Evolutionary conservation across 2,113 vertebrate species (phyloP).

Genomic region (Phasianus colchicus): DNA sequence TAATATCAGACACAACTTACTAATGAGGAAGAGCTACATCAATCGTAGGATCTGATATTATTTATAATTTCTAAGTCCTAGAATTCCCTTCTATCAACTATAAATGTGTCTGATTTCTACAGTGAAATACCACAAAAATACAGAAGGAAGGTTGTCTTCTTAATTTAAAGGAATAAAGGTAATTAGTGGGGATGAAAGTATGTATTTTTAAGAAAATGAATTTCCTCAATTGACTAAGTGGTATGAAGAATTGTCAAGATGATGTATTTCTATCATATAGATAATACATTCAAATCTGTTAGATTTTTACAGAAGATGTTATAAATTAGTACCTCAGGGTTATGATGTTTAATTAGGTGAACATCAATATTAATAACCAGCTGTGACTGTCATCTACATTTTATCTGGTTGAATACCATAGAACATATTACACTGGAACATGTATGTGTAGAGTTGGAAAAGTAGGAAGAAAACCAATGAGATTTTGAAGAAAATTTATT

Average conservation of each 20-base stretch:
- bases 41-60: constrained; percentile 7
- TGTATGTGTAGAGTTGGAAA: background rate
- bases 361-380: constrained; percentile 58
- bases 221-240: background rate
- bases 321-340: constrained; percentile 8
- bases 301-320: background rate
- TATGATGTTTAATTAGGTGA: constrained; percentile 59
- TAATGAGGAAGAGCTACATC: background rate
- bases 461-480: constrained; percentile 25
- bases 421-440: constrained; percentile 7
- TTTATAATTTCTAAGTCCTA: background rate
- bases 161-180: background rate
- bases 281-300: constrained; percentile 10
- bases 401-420: constrained; percentile 4
- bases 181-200: constrained; percentile 9
- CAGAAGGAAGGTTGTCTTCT: background rate
- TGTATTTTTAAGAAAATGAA: background rate
- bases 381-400: constrained; percentile 19
- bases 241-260: background rate
- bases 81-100: background rate
- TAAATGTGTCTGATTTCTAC: background rate
- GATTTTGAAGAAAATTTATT: constrained; percentile 55
- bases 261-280: constrained; percentile 40
- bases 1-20: background rate
- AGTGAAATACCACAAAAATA: background rate